Conservation (phyloP, 2,113 vertebrate genomes). For the Dunckerocampus dactyliophorus region DNA sequence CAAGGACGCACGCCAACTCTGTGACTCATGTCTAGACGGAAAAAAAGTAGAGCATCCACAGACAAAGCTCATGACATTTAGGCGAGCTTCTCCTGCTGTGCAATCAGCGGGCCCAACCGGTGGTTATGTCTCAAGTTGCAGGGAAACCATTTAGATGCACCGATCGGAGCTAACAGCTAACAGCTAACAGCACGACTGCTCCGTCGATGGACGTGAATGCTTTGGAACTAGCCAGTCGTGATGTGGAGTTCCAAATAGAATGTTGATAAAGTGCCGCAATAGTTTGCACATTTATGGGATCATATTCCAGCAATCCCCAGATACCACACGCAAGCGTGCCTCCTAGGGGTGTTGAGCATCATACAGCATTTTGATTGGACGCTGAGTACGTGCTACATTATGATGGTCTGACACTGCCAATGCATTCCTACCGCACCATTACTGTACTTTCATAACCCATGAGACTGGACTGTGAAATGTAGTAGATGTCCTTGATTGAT, state of each 20-base stretch:
- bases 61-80: constrained; percentile 47
- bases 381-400: too few relatives aligned
- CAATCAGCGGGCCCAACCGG: constrained; percentile 57
- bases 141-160: constrained; percentile 44
- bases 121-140: constrained; percentile 32
- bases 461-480: too few relatives aligned
- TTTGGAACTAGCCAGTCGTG: constrained; percentile 10
- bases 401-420: too few relatives aligned
- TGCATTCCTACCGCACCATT: neutral
- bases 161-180: constrained; percentile 18
- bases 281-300: neutral
- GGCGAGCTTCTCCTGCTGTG: constrained; percentile 53
- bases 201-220: constrained; percentile 10
- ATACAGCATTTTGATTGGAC: too few relatives aligned
- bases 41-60: constrained; percentile 37
- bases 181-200: constrained; percentile 25
- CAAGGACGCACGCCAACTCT: constrained; percentile 4
- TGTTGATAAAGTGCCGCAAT: neutral
- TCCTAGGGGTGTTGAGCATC: too few relatives aligned
- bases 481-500: too few relatives aligned
- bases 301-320: neutral
- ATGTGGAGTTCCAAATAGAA: neutral
- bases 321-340: neutral
- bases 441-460: neutral
- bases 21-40: constrained; percentile 55